Evolutionary conservation across 2,797 vertebrate species (phyloP).

Genomic region (Gallinago stenura): DNA sequence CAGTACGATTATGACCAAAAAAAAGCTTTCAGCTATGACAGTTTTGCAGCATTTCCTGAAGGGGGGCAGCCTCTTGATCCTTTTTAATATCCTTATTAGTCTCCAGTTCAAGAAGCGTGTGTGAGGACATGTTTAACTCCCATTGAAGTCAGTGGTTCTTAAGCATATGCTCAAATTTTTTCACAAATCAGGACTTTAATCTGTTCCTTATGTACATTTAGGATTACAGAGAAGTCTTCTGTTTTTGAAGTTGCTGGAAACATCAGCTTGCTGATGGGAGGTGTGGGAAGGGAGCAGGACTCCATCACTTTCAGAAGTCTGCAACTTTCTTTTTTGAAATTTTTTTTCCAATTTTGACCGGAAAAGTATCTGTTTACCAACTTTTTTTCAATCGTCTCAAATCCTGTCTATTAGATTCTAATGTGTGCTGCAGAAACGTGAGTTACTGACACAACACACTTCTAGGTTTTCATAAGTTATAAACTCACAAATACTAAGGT

Average conservation of each 20-base stretch:
- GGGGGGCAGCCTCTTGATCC: conserved; percentile 7
- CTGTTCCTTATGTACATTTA: conserved; percentile 69
- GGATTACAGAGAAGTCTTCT: conserved; percentile 61
- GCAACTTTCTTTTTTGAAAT: not conserved
- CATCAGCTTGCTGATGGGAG: conserved; percentile 35
- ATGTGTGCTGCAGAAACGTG: not conserved
- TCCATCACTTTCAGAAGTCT: conserved; percentile 19
- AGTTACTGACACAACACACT: not conserved
- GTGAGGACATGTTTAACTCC: conserved; percentile 45
- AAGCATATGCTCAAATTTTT: conserved; percentile 64
- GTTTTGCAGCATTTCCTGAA: conserved; percentile 31
- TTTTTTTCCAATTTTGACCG: conserved; percentile 10
- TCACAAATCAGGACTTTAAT: conserved; percentile 57
- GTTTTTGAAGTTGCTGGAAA: conserved; percentile 70
- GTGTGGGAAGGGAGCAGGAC: conserved; percentile 40
- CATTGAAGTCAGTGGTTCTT: conserved; percentile 62
- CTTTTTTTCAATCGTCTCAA: not conserved
- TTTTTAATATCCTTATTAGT: conserved; percentile 46
- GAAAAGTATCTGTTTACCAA: conserved; percentile 48
- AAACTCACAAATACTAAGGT: not conserved
- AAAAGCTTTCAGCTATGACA: not conserved
- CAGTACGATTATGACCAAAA: not conserved
- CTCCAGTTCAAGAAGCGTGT: conserved; percentile 41
- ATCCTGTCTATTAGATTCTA: not conserved
- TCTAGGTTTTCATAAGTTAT: not conserved